These are phyloP conservation scores for Zosterops japonicus DNA, from an alignment of 2,113 vertebrate species.

Conservation along the genomic window DNA sequence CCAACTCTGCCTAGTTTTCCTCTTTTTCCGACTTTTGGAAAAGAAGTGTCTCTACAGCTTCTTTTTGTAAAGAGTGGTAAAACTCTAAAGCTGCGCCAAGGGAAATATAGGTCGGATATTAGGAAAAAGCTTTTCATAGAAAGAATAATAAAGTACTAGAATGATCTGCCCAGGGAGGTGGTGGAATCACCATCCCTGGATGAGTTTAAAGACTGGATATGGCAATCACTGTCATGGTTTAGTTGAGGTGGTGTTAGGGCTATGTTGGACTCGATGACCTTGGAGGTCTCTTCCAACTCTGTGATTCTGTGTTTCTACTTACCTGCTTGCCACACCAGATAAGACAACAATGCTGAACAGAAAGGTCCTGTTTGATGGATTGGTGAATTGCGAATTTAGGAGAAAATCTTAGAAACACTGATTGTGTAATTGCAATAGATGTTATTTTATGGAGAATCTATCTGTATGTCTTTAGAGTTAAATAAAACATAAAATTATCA, in stretches of 20 bases:
- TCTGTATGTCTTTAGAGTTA: neutral
- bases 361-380: neutral
- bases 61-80: neutral
- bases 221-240: neutral
- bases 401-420: neutral
- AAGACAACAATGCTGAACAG: neutral
- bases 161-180: neutral
- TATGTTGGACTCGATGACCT: neutral
- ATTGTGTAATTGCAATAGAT: neutral
- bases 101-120: neutral
- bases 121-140: neutral
- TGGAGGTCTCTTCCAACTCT: neutral
- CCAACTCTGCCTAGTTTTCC: neutral
- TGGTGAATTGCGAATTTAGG: neutral
- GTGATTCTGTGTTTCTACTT: neutral
- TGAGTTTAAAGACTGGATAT: neutral
- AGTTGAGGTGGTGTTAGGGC: neutral
- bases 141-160: neutral
- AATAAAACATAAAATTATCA: neutral
- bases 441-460: neutral
- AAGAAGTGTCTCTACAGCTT: neutral
- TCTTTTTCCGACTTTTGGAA: neutral
- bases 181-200: neutral
- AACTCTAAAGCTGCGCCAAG: neutral
- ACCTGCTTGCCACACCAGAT: neutral